Percentiles rank a stretch among this genome's conserved stretches.
Evolutionary conservation across 2,113 vertebrate species (phyloP).

Genomic region (Chaenocephalus aceratus): DNA sequence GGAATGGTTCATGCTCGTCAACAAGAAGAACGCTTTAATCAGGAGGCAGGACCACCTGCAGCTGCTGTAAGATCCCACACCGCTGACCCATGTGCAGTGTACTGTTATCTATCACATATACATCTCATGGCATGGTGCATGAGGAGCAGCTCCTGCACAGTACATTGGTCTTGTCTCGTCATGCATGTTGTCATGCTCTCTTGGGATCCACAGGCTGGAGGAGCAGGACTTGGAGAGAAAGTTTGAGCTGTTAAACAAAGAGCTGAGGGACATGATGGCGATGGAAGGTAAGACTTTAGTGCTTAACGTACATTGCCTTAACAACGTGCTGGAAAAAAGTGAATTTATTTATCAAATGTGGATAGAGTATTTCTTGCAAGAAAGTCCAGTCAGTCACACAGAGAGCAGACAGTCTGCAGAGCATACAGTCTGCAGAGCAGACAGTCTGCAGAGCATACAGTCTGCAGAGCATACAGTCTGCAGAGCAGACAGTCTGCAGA

Average conservation of each 20-base stretch:
- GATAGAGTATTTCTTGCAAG: no score
- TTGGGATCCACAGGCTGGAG: constrained; percentile 83
- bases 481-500: no score
- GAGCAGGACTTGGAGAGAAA: constrained; percentile 90
- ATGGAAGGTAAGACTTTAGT: constrained; percentile 55
- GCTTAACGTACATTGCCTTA: not conserved
- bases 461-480: no score
- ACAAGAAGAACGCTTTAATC: constrained; percentile 93
- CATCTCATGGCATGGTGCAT: not conserved
- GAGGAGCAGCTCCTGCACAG: no score
- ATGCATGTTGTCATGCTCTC: not conserved
- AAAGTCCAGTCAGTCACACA: no score
- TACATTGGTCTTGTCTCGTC: not conserved
- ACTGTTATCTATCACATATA: not conserved
- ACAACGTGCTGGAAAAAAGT: not conserved
- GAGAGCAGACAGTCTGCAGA: no score
- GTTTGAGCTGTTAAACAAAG: constrained; percentile 89
- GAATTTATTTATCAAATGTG: no score
- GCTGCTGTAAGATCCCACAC: constrained; percentile 83
- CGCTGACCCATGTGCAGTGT: not conserved
- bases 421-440: no score
- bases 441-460: no score
- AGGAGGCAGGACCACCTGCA: constrained; percentile 92
- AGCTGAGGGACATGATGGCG: constrained; percentile 89
- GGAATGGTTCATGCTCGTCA: constrained; percentile 93